These are phyloP conservation scores for Saxidomus purpurata DNA, from an alignment of 1,140 invertebrate genomes.

Conservation along the genomic window DNA sequence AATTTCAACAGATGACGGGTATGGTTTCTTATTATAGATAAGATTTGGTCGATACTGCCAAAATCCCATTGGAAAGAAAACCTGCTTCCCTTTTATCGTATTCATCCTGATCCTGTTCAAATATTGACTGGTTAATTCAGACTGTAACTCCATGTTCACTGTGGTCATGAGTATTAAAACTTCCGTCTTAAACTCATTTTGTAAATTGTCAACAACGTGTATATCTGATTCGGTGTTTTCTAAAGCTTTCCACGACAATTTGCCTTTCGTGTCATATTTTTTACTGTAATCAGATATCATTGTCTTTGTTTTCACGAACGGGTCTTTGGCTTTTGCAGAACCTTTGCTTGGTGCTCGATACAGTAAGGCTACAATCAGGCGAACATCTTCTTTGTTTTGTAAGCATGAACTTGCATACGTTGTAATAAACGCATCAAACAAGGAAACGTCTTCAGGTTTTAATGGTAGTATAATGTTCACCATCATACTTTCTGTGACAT, in stretches of 20 bases:
- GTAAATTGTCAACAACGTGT: conserved; percentile 90
- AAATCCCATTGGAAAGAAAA: conserved; percentile 86
- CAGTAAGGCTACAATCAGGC: conserved; percentile 89
- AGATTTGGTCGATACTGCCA: conserved; percentile 85
- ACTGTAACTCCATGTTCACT: conserved; percentile 89
- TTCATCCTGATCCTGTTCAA: conserved; percentile 89
- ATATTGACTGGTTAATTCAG: conserved; percentile 89
- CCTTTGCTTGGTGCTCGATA: conserved; percentile 71
- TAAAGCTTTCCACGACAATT: conserved; percentile 91
- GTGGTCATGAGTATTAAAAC: conserved; percentile 81
- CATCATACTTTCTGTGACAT: conserved; percentile 95
- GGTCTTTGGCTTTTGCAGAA: conserved; percentile 51
- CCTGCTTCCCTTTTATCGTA: conserved; percentile 87
- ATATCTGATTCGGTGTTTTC: conserved; percentile 87
- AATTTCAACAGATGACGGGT: conserved; percentile 90
- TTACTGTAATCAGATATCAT: conserved; percentile 87
- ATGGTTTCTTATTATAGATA: conserved; percentile 83
- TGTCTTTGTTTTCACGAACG: conserved; percentile 87
- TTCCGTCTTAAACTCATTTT: conserved; percentile 89
- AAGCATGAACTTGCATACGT: conserved; percentile 91
- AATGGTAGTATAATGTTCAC: conserved; percentile 92
- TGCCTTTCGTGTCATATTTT: conserved; percentile 90
- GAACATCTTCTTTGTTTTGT: conserved; percentile 92
- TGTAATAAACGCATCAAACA: conserved; percentile 90
- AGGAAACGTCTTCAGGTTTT: conserved; percentile 87